Evolutionary conservation across 2,797 vertebrate species (phyloP).

Genomic region (Dromococcyx pavoninus): DNA sequence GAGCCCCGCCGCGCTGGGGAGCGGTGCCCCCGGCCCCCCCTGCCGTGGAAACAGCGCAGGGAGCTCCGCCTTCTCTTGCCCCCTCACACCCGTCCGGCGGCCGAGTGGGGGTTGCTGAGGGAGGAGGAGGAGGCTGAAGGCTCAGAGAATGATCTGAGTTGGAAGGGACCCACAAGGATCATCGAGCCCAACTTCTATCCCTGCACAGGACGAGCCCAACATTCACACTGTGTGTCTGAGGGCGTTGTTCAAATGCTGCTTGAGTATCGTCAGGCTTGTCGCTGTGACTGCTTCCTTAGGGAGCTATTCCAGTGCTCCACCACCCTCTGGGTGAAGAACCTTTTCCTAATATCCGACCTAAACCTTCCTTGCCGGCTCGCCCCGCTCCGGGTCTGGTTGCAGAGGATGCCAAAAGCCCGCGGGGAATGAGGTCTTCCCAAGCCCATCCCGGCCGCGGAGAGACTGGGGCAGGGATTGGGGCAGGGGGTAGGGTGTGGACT

Average conservation of each 20-base stretch:
- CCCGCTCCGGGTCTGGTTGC: background rate
- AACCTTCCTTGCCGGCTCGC: background rate
- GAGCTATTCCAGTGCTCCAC: no score
- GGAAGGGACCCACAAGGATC: no score
- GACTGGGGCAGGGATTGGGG: background rate
- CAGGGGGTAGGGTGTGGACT: background rate
- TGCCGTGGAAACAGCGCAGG: constrained; percentile 8
- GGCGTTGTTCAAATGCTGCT: no score
- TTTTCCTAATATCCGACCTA: no score
- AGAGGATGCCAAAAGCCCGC: background rate
- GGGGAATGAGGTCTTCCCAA: background rate
- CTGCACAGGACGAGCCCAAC: no score
- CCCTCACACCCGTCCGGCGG: background rate
- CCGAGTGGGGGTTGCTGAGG: background rate
- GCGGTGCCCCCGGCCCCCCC: constrained; percentile 87
- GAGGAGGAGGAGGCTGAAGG: background rate
- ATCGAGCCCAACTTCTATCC: no score
- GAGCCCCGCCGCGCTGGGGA: constrained; percentile 88
- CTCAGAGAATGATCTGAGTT: no score
- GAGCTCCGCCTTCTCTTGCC: background rate
- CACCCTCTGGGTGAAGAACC: no score
- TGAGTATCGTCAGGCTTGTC: no score
- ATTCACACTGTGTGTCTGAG: no score
- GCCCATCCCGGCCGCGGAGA: background rate
- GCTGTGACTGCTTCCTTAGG: no score